A percentile compares a stretch with the other conserved stretches of the same genome.
Evolutionary conservation across 2,797 vertebrate genomes (phyloP).

Genomic region (Eulemur mongoz): DNA sequence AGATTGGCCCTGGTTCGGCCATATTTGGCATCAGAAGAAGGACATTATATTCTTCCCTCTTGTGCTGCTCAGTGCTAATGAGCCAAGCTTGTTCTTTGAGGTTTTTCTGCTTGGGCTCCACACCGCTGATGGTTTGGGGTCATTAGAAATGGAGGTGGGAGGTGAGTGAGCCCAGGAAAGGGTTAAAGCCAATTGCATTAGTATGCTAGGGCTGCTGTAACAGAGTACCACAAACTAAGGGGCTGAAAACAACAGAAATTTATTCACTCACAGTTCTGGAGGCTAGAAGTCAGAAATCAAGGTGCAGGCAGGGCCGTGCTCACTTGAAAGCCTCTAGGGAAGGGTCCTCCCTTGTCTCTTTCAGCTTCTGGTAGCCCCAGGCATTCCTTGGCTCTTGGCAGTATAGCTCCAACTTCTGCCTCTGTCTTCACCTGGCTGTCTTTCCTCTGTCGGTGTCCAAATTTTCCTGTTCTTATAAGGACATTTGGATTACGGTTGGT

Average conservation of each 20-base stretch:
- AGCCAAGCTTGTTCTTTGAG: background rate
- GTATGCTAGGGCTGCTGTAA: background rate
- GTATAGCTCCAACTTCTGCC: background rate
- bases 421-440: background rate
- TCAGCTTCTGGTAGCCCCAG: background rate
- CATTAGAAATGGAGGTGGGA: background rate
- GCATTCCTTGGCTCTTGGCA: background rate
- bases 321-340: background rate
- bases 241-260: background rate
- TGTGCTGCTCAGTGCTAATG: background rate
- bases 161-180: background rate
- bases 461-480: background rate
- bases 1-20: constrained; percentile 57
- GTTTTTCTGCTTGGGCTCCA: background rate
- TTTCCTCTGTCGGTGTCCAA: background rate
- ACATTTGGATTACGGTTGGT: background rate
- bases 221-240: background rate
- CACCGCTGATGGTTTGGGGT: background rate
- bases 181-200: background rate
- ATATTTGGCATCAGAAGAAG: background rate
- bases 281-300: background rate
- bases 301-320: background rate
- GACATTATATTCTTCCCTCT: background rate
- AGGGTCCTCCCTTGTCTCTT: background rate
- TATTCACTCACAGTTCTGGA: background rate